These are phyloP conservation scores for Apeltes quadracus DNA, from an alignment of 2,113 vertebrate species.

Conservation along the genomic window DNA sequence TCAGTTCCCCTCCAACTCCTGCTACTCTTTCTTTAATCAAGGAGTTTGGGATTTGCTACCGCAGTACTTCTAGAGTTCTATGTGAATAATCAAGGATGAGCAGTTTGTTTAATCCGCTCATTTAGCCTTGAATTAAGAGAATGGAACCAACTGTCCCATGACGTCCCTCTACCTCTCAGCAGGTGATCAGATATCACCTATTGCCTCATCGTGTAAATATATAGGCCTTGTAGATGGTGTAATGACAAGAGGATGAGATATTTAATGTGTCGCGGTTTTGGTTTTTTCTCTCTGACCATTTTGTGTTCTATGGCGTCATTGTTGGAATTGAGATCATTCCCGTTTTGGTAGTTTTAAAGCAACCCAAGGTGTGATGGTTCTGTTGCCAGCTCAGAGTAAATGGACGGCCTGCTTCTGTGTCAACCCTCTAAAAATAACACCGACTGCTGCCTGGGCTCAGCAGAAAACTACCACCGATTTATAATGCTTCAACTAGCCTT, in stretches of 20 bases:
- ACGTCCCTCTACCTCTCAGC: not conserved
- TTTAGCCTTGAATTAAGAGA: not conserved
- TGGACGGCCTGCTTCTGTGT: constrained; percentile 78
- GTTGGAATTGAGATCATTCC: constrained; percentile 63
- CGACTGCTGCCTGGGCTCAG: constrained; percentile 77
- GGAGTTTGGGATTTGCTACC: constrained; percentile 1
- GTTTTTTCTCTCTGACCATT: constrained; percentile 30
- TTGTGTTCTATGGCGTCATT: constrained; percentile 45
- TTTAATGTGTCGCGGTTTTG: constrained; percentile 23
- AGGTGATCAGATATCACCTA: not conserved
- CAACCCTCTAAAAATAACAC: constrained; percentile 81
- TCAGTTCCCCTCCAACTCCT: constrained; percentile 33
- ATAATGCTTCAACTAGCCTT: constrained; percentile 80
- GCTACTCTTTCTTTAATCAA: constrained; percentile 3
- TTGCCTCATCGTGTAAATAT: not conserved
- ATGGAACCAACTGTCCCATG: constrained; percentile 1
- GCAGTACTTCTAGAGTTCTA: not conserved
- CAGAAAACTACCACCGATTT: constrained; percentile 80
- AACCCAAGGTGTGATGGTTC: constrained; percentile 64
- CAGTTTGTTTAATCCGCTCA: not conserved
- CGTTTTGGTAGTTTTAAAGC: constrained; percentile 74
- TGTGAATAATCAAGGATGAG: not conserved
- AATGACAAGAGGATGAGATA: not conserved
- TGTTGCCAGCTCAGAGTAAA: constrained; percentile 74
- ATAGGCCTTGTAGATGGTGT: not conserved